phyloP scores from a whole-genome alignment of 2,113 vertebrate species.

The Acanthisitta chloris region DNA sequence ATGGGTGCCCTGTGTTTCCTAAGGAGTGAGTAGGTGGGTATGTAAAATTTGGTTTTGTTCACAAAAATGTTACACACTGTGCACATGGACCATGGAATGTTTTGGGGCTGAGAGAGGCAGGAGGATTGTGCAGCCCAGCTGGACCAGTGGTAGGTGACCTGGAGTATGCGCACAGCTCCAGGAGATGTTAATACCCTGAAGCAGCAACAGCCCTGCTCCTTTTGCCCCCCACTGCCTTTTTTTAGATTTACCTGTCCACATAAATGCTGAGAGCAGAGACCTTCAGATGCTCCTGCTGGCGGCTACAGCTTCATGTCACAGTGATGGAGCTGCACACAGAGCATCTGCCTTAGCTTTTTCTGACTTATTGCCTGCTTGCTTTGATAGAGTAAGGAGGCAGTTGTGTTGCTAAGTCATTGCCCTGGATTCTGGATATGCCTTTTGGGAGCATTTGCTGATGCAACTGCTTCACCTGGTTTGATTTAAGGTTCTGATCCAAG shows the following conservation, averaged over 20 bases:
- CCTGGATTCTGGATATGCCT: not conserved
- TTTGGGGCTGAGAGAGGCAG: not conserved
- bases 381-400: not conserved
- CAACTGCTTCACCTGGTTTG: not conserved
- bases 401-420: not conserved
- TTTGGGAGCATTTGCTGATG: not conserved
- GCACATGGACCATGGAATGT: not conserved
- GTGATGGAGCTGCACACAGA: not conserved
- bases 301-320: not conserved
- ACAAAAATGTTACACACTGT: accelerated
- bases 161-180: not conserved
- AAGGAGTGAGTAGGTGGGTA: not conserved
- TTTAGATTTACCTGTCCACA: not conserved
- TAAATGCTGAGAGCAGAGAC: not conserved
- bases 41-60: not conserved
- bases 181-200: not conserved
- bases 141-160: not conserved
- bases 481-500: not conserved
- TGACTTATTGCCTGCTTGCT: not conserved
- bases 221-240: not conserved
- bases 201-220: not conserved
- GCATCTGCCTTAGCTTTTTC: not conserved
- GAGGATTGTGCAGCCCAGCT: not conserved
- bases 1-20: not conserved
- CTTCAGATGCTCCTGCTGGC: not conserved